Conservation (phyloP, 2,797 vertebrate species). For the Halcyon badia region DNA sequence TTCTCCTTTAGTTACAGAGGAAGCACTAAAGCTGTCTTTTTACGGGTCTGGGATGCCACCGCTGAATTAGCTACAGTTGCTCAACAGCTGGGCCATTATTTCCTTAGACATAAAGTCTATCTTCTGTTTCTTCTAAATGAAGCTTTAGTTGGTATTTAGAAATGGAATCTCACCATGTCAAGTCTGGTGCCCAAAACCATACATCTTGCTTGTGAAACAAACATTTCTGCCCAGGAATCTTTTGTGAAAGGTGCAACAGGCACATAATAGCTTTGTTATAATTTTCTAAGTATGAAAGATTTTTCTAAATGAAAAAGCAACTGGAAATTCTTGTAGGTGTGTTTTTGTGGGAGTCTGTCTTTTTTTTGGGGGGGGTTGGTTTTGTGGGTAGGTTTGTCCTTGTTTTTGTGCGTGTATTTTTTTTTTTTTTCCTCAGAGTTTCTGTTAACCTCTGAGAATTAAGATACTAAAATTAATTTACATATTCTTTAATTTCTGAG, state of each 20-base stretch:
- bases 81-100: slow-evolving; percentile 60
- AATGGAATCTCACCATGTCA: neutral
- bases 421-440: neutral
- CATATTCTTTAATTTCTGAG: neutral
- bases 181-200: neutral
- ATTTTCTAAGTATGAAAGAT: neutral
- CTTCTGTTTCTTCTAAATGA: slow-evolving; percentile 54
- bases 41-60: slow-evolving; percentile 10
- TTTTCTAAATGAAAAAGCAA: neutral
- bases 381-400: too few relatives aligned
- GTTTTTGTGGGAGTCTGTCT: too few relatives aligned
- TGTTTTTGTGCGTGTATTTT: neutral
- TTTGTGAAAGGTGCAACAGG: neutral
- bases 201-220: neutral
- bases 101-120: slow-evolving; percentile 47
- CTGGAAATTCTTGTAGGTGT: neutral
- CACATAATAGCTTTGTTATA: fast-evolving
- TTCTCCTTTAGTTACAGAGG: slow-evolving; percentile 38
- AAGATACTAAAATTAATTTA: neutral
- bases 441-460: neutral
- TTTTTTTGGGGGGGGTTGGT: too few relatives aligned
- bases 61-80: slow-evolving; percentile 7
- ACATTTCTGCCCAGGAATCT: neutral
- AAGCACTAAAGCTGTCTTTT: slow-evolving; percentile 42
- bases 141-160: slow-evolving; percentile 35